phyloP scores from a whole-genome alignment of 2,797 vertebrate genomes.

The Hafferia zeledoni region DNA sequence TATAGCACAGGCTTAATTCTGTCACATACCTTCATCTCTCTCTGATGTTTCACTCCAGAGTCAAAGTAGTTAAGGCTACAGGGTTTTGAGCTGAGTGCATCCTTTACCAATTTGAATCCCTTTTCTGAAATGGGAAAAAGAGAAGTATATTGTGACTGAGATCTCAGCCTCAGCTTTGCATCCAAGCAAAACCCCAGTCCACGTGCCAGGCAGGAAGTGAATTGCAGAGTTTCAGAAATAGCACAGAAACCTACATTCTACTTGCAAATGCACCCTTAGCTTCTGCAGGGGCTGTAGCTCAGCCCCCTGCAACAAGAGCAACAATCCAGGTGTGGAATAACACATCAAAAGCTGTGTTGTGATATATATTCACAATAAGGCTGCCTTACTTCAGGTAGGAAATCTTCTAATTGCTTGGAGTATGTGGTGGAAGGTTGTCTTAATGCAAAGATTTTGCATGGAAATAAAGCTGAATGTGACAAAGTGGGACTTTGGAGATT shows the following conservation, averaged over 20 bases:
- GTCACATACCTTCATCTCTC: not conserved
- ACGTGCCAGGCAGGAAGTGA: not conserved
- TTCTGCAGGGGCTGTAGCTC: not conserved
- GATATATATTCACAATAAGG: not conserved
- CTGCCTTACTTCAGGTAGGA: not conserved
- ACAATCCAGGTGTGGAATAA: not conserved
- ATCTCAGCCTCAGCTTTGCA: constrained; percentile 35
- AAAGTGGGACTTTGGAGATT: not conserved
- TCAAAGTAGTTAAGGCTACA: not conserved
- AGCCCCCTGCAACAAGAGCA: not conserved
- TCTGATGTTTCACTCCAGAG: not conserved
- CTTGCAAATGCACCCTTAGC: not conserved
- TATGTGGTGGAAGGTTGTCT: not conserved
- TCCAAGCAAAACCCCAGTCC: constrained; percentile 15
- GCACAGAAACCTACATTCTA: constrained; percentile 26
- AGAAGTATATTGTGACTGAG: constrained; percentile 34
- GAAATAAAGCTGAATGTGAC: not conserved
- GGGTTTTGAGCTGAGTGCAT: not conserved
- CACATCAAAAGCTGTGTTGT: not conserved
- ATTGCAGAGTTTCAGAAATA: constrained; percentile 46
- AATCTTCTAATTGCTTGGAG: not conserved
- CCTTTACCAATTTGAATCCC: not conserved
- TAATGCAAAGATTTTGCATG: not conserved
- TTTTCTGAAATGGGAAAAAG: not conserved
- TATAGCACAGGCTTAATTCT: not conserved